Base-by-base conservation (phyloP, 2,113 vertebrate species). In the Jacana jacana region DNA sequence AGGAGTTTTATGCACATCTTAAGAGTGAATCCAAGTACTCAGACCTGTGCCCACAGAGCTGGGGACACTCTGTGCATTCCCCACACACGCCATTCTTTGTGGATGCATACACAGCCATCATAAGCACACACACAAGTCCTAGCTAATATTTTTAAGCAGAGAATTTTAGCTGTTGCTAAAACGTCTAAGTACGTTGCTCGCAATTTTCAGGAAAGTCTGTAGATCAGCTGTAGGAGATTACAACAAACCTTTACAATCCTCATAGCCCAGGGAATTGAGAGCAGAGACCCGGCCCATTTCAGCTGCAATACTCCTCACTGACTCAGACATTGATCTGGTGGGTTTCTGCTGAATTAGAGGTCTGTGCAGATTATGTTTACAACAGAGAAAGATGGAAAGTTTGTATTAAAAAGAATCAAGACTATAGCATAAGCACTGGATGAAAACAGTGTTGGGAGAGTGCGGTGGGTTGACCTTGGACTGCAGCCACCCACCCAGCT, bases 1-100 rank as follows among this genome's bases (percentile, higher is more conserved):
- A 95, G 61, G 82, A 65, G 51, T 60, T 96, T 87, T 66, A 7
- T 76, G 93, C 68, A 81, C 77, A 84, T 92, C 73, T 82, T 57
- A 69, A 81, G 91, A 89, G 93, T 46, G 52, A 73, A 84, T 40
- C 81, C 81, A 40, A 94, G 73, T 39, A 76, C 69, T 92, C 83
- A 92, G 84, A 69, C 25, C 48, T 13, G 49, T 2, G 25, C 69
- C 64, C n/a, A 57, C 82, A 84, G 83, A 52, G 40, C 40, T 85
- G 82, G 64, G 60, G 42, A 22, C 7, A 19, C 48, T 55, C 61
- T 0, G 4, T 33, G 52, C 64, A 63, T 81, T 72, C 37, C 4
- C 16, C 37, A 76, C 82, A 88, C 52, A 15, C 2, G 13, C 13
- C 5, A 2, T 13, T 13, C 55, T 48, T 61, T 84, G 33, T 31